A percentile compares a stretch with the other conserved stretches of the same genome.
Conservation (phyloP, 2,113 vertebrate genomes). For the Gulo gulo region DNA sequence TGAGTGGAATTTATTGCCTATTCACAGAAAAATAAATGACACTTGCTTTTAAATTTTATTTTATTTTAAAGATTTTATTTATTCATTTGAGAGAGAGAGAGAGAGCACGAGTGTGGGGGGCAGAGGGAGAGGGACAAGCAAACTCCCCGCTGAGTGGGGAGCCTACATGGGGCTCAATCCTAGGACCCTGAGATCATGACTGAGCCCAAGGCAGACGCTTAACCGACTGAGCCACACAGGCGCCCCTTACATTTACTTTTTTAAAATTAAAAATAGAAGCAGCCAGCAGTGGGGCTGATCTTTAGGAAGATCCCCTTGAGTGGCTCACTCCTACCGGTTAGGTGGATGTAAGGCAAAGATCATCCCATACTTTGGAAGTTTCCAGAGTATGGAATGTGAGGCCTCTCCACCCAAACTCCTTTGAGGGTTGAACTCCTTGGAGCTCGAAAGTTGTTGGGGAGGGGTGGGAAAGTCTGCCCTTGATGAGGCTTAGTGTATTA, state of each 20-base stretch:
- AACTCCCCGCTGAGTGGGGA: background rate
- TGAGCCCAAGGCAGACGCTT: background rate
- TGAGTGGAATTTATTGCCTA: background rate
- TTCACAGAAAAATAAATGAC: background rate
- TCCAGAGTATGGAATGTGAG: background rate
- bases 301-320: background rate
- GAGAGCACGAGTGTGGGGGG: background rate
- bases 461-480: background rate
- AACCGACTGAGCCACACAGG: background rate
- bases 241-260: background rate
- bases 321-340: background rate
- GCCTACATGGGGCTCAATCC: background rate
- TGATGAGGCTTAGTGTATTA: background rate
- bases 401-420: background rate
- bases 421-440: background rate
- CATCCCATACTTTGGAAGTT: no score
- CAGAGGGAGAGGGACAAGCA: background rate
- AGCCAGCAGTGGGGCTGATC: background rate
- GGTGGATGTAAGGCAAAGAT: background rate
- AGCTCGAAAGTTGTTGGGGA: background rate
- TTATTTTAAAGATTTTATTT: background rate
- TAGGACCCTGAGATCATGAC: background rate
- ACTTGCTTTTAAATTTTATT: background rate
- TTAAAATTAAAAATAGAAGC: background rate
- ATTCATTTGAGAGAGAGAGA: background rate